These are phyloP conservation scores for Poecile montanus DNA, from an alignment of 2,797 vertebrate genomes.

Conservation along the genomic window DNA sequence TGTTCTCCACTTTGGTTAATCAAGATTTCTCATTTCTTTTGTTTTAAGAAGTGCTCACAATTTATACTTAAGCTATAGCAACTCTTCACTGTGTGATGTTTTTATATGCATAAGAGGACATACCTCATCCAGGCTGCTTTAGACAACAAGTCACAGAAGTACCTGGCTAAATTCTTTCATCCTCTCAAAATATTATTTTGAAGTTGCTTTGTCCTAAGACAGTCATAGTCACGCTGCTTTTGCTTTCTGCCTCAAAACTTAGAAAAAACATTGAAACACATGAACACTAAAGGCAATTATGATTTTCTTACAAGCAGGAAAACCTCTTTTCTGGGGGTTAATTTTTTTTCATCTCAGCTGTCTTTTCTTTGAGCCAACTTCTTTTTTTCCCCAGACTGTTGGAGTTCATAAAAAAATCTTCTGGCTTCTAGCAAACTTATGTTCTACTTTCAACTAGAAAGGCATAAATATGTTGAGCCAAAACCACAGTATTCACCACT, in stretches of 20 bases:
- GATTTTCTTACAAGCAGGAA: neutral
- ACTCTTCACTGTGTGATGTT: neutral
- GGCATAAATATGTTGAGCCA: conserved; percentile 1
- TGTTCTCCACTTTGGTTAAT: neutral
- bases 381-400: neutral
- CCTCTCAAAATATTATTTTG: neutral
- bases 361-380: conserved; percentile 5
- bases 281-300: neutral
- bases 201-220: neutral
- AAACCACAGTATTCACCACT: neutral
- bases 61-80: neutral
- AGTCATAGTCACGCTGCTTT: neutral
- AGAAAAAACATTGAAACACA: neutral
- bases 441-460: conserved; percentile 49
- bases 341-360: conserved; percentile 3
- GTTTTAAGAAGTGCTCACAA: neutral
- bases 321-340: neutral
- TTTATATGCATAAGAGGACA: neutral
- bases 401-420: neutral
- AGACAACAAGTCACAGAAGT: neutral
- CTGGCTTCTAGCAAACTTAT: conserved; percentile 45
- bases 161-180: neutral
- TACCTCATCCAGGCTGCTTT: neutral
- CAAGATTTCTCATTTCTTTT: neutral
- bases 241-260: neutral